A percentile compares a stretch with the other conserved stretches of the same genome.
phyloP scores from a whole-genome alignment of 2,797 vertebrate genomes.

The Platalea minor region DNA sequence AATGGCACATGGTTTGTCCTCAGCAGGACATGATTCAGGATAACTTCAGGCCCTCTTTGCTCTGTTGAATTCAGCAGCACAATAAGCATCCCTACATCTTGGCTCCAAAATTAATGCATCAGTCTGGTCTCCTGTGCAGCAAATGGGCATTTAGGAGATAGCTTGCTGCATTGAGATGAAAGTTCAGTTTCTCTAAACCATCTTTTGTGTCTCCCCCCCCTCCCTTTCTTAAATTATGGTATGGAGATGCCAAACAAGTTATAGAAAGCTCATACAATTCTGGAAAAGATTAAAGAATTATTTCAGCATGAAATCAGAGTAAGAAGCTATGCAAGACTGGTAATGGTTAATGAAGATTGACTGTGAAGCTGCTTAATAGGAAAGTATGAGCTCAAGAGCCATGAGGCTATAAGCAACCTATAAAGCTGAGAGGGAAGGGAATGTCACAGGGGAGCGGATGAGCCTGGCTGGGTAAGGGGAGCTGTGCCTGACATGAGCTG shows the following conservation, averaged over 20 bases:
- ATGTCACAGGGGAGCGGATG: accelerated
- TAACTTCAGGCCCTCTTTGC: neutral
- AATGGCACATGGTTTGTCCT: neutral
- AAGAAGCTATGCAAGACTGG: neutral
- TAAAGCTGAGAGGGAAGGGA: neutral
- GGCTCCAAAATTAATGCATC: neutral
- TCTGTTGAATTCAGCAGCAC: neutral
- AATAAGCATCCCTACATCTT: neutral
- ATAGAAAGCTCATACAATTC: neutral
- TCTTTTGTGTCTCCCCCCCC: accelerated
- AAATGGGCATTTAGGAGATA: neutral
- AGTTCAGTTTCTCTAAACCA: no score
- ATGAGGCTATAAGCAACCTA: neutral
- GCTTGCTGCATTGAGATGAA: neutral
- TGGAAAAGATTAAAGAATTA: neutral
- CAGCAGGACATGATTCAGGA: neutral
- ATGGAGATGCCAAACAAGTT: neutral
- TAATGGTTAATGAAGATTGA: neutral
- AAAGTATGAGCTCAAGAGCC: neutral
- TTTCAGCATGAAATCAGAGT: neutral
- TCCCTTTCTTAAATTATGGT: neutral
- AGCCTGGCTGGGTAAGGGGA: neutral
- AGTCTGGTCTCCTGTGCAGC: neutral
- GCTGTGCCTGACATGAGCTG: neutral
- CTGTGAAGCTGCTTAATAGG: neutral